Conservation (phyloP, 2,888 invertebrate species). For the Heliconius erato region DNA sequence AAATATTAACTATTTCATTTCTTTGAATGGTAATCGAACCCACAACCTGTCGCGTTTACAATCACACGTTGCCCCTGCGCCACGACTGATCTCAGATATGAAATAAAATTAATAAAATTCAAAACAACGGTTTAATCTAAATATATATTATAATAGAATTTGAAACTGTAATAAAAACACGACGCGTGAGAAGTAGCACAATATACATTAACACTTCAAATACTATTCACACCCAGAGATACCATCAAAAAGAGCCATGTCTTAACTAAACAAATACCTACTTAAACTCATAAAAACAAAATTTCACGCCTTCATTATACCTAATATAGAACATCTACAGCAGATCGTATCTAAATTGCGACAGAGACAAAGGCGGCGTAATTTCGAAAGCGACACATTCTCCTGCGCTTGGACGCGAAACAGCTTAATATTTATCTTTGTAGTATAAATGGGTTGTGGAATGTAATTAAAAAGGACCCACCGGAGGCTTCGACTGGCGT, state of each 20-base stretch:
- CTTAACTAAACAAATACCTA: constrained; percentile 36
- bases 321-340: constrained; percentile 29
- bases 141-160: too few relatives aligned
- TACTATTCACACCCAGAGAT: constrained; percentile 17
- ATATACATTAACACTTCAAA: neutral
- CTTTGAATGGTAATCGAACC: too few relatives aligned
- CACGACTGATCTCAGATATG: too few relatives aligned
- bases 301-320: constrained; percentile 47
- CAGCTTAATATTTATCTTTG: constrained; percentile 51
- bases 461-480: constrained; percentile 52
- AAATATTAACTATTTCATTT: too few relatives aligned
- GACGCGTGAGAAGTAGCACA: constrained; percentile 17
- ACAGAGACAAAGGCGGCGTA: constrained; percentile 46
- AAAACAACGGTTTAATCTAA: neutral
- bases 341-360: constrained; percentile 49
- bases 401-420: constrained; percentile 47
- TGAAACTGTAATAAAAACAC: neutral
- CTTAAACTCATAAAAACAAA: constrained; percentile 40
- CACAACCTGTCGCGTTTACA: too few relatives aligned
- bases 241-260: constrained; percentile 29
- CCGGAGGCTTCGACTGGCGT: constrained; percentile 40
- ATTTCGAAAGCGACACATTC: constrained; percentile 49
- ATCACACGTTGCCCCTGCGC: too few relatives aligned
- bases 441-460: constrained; percentile 49
- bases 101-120: neutral